Evolutionary conservation across 2,113 vertebrate species (phyloP).

Genomic region (Atlantisia rogersi): DNA sequence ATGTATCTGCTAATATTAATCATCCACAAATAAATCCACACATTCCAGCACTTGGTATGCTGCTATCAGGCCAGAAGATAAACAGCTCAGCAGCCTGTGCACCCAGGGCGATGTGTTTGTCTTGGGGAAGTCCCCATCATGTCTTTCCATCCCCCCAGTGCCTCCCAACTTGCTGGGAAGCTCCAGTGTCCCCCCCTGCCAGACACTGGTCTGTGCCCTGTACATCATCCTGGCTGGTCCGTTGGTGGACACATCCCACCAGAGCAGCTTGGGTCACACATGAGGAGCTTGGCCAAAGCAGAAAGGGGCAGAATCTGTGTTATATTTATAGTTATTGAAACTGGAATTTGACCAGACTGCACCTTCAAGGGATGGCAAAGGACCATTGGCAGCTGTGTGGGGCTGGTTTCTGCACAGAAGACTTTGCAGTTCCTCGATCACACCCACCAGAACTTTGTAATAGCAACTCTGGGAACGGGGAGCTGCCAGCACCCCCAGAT

Average conservation of each 20-base stretch:
- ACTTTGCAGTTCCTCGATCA: neutral
- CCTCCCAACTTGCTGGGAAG: neutral
- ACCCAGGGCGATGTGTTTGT: neutral
- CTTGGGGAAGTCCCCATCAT: neutral
- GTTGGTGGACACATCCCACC: neutral
- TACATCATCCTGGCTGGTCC: fast-evolving
- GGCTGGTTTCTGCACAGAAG: neutral
- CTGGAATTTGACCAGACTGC: constrained; percentile 47
- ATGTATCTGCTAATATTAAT: constrained; percentile 49
- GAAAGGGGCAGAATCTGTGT: neutral
- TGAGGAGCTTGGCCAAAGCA: neutral
- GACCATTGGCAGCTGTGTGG: neutral
- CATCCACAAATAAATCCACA: constrained; percentile 8
- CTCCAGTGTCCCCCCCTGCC: neutral
- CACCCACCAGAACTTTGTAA: constrained; percentile 39
- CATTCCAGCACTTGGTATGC: neutral
- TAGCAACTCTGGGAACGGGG: neutral
- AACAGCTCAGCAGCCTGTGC: neutral
- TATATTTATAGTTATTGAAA: neutral
- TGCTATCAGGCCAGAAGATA: neutral
- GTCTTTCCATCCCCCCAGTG: neutral
- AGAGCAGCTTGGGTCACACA: fast-evolving
- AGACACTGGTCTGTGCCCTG: fast-evolving
- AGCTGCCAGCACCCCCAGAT: neutral
- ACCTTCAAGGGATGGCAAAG: neutral